Conservation (phyloP, 2,113 vertebrate species). For the Anolis carolinensis region DNA sequence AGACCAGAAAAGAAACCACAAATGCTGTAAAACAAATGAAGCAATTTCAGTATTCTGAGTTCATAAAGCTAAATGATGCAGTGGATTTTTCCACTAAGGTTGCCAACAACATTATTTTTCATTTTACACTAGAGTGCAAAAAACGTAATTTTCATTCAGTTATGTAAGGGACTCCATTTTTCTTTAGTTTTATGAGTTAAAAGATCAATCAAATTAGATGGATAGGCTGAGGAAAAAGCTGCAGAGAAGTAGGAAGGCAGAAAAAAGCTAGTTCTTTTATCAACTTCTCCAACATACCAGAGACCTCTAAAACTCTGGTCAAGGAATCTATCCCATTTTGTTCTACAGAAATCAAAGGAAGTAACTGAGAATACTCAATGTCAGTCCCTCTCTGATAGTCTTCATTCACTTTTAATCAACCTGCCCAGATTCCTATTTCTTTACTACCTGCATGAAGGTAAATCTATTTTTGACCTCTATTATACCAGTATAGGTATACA, state of each 20-base stretch:
- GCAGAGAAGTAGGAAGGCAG: neutral
- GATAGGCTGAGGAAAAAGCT: neutral
- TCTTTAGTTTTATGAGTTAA: neutral
- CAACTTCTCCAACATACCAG: neutral
- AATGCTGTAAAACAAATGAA: constrained; percentile 61
- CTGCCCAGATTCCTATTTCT: neutral
- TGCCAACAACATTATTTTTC: constrained; percentile 58
- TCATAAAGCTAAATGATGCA: constrained; percentile 38
- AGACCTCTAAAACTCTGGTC: neutral
- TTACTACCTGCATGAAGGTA: neutral
- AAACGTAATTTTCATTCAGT: constrained; percentile 51
- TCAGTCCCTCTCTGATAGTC: constrained; percentile 15
- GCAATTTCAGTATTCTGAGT: constrained; percentile 49
- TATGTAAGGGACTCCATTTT: constrained; percentile 54
- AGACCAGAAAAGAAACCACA: constrained; percentile 29
- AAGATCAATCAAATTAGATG: neutral
- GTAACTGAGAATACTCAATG: neutral
- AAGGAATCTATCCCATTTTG: neutral
- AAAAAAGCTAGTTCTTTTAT: neutral
- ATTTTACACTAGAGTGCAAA: constrained; percentile 45
- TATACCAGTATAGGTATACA: neutral
- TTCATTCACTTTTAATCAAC: neutral
- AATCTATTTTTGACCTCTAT: neutral
- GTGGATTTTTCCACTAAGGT: constrained; percentile 57
- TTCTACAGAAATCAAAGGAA: neutral